Base-by-base conservation (phyloP, 2,797 vertebrate species). In the Anabacerthia variegaticeps region DNA sequence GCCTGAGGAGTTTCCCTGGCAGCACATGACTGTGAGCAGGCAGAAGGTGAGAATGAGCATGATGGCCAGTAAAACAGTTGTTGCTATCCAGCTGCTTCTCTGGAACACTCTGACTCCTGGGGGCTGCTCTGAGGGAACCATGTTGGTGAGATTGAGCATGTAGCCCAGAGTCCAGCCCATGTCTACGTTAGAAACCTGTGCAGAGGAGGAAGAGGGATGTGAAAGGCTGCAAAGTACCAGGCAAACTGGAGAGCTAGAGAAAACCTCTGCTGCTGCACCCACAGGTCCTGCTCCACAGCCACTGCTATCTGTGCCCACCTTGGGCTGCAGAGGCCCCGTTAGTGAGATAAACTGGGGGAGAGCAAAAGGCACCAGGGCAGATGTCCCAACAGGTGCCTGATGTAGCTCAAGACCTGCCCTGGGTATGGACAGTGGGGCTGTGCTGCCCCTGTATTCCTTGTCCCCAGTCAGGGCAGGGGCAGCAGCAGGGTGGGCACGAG, bases 91-190 rank as follows among this genome's bases (percentile, higher is more conserved):
- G 36, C 80, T 95, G 46, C 55, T 80, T 28, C 71, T 86, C 2
- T 78, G 75, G 48, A 98, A 93, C 9, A 79, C 96, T 23, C 72
- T 85, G 9, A 92, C 58, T 41, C 46, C 74, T 10, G 44, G 39
- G 4, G 93, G 89, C 32, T 22, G 41, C 19, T 98, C 96, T 0
- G 95, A 87, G 12, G 97, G 96, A 92, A 98, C 97, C 85, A 97
- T 89, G 84, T 97, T 98, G 83, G 98, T 98, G 80, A 98, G 96
- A 49, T 97, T 98, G 76, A 98, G 97, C 98, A 98, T 97, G 87
- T 98, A 98, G 56, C 98, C 98, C 94, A 98, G 93, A 12, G 97
- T 97, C 98, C 98, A 98, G 56, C 98, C 98, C 85, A 98, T 86
- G 0, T 98, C 98, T 14, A 55, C 61, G 2, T 95, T 34, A 72